These are phyloP conservation scores for Papilio polytes DNA, from an alignment of 1,140 invertebrate species.

Conservation along the genomic window DNA sequence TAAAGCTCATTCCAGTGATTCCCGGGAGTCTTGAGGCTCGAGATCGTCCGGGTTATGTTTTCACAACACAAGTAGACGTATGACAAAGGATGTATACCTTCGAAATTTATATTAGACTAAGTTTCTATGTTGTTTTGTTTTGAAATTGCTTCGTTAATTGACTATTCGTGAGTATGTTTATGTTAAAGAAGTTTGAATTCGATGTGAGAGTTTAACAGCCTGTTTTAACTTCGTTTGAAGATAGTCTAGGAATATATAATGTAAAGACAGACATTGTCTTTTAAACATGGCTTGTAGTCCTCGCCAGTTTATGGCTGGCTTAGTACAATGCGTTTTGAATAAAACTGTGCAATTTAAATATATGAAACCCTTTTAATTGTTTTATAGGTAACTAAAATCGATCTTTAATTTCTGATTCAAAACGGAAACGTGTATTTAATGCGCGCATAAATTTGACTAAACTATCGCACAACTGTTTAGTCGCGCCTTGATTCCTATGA, in stretches of 20 bases:
- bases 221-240: no score
- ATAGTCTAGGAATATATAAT: no score
- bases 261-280: no score
- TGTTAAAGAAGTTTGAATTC: background rate
- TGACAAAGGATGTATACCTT: constrained; percentile 15
- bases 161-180: background rate
- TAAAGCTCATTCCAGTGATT: background rate
- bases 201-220: background rate
- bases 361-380: no score
- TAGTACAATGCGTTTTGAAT: no score
- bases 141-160: constrained; percentile 22
- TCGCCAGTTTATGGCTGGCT: no score
- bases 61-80: constrained; percentile 11
- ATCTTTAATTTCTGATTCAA: background rate
- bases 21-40: constrained; percentile 2
- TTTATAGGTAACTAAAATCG: background rate
- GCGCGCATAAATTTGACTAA: no score
- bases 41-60: constrained; percentile 10
- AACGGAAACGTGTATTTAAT: no score
- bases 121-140: constrained; percentile 23
- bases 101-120: constrained; percentile 12
- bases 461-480: no score
- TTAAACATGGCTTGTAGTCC: no score
- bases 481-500: no score
- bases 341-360: no score